A percentile compares a stretch with the other conserved stretches of the same genome.
These are phyloP conservation scores for Gibbula magus DNA, from an alignment of 2,888 invertebrate species.

Conservation along the genomic window DNA sequence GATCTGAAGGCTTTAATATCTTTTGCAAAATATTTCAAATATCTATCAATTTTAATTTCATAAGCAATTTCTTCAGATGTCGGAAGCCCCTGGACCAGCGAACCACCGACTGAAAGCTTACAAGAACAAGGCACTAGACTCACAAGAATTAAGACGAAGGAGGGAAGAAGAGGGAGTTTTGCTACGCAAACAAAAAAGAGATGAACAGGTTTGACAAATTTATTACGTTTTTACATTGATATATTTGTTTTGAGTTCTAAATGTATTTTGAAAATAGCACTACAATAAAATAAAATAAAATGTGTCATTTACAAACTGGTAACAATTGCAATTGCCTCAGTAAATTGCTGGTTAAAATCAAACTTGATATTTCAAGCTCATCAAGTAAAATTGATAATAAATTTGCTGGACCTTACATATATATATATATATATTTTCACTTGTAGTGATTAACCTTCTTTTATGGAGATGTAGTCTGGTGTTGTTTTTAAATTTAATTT, in stretches of 20 bases:
- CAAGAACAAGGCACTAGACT: constrained; percentile 94
- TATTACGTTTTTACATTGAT: not conserved
- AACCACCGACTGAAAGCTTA: constrained; percentile 81
- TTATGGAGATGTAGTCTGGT: no score
- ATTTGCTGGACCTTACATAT: not conserved
- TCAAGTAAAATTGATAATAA: no score
- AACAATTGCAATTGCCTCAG: no score
- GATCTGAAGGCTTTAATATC: no score
- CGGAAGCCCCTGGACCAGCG: constrained; percentile 64
- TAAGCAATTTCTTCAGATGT: constrained; percentile 52
- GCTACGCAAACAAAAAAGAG: constrained; percentile 94
- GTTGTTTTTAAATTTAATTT: not conserved
- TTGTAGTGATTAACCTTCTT: not conserved
- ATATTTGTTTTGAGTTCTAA: not conserved
- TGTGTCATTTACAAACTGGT: not conserved
- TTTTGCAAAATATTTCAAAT: no score
- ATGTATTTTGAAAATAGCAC: not conserved
- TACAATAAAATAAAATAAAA: not conserved
- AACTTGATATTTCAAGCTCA: no score
- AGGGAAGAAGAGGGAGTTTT: constrained; percentile 98
- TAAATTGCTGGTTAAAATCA: no score
- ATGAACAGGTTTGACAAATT: constrained; percentile 82
- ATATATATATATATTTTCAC: not conserved
- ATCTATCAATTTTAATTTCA: not conserved
- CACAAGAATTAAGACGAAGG: constrained; percentile 91